Evolutionary conservation across 2,797 vertebrate genomes (phyloP), one percentile per base, ranked within the genome.

Genomic region (Allobates femoralis): DNA sequence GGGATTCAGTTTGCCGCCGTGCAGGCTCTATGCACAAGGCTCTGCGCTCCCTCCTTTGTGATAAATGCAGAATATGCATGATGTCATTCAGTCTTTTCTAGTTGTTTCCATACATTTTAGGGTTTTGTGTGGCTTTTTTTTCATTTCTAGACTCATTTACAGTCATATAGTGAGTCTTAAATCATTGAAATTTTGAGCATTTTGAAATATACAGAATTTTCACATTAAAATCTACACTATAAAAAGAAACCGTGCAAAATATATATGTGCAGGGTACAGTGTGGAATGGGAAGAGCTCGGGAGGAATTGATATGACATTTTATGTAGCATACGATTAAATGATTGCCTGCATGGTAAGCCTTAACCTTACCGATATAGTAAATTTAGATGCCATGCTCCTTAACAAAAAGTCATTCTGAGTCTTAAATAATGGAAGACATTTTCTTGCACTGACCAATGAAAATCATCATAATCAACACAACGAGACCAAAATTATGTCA

Each of bases 261-360:
- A 78, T 34, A 78, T 56, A 56, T 77, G 56, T 58, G 30, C 76
- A 78, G 55, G 32, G 23, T 56, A 58, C 26, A 73, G 21, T 50
- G 69, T 50, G 69, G 75, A 78, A 50, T 28, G 32, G 28, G n/a
- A 34, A n/a, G 12, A 26, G 32, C 56, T 60, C 23, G 14, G 56
- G 32, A 60, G 77, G 23, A 79, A 37, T 46, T 32, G 53, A 79
- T 79, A 23, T 60, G 55, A 78, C 76, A 58, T 37, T 78, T 78
- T 32, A 78, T n/a, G 55, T 78, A 78, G 53, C 28, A 19, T 37
- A 78, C 58, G 58, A 78, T 56, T 58, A 30, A 58, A 37, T 58
- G 53, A 32, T 21, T 78, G 32, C 53, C 21, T 32, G n/a, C 7
- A 56, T 55, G 18, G 50, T 56, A 30, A 56, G 51, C 51, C 75